Evolutionary conservation across 2,113 vertebrate species (phyloP), one percentile per base, ranked within the genome.

Genomic region (Reinhardtius hippoglossoides): DNA sequence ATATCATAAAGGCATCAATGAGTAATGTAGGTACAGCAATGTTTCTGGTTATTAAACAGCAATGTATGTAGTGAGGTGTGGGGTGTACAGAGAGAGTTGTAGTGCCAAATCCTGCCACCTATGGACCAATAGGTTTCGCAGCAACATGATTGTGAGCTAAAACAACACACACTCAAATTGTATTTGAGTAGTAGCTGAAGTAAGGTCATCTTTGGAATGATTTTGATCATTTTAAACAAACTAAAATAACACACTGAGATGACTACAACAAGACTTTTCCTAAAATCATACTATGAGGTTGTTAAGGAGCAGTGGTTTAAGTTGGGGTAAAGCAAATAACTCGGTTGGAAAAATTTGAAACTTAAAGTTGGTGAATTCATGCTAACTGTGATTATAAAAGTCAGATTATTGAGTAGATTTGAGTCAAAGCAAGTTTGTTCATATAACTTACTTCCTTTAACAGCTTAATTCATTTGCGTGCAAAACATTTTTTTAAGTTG

Each of bases 71-170:
- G 69, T 55, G 48, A 58, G 63, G n/a, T 70, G 50, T 71, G 76
- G 60, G 67, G 68, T 48, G 60, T 74, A 56, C 16, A 5, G 20
- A 55, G 66, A 26, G 21, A 54, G 66, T 21, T 78, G 69, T 57
- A 67, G 37, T 73, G 58, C 52, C 76, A 69, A 80, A 67, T 57
- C 76, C 77, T 80, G 72, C 81, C 84, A 83, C 89, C 74, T 85
- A 81, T 67, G 73, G 67, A 61, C 68, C 75, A 52, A 70, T 70
- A 73, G 31, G 64, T 76, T 84, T 84, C 67, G 65, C 76, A 80
- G 77, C 80, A 56, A 66, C 37, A 58, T 6, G 14, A 58, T 10
- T 31, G 27, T 55, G 60, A 76, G 67, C 62, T 74, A 26, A 65
- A 67, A 78, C 48, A 66, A 42, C 12, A 50, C 46, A 50, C 4